Base-by-base conservation (phyloP, 2,888 invertebrate species). In the Brachyptera putata region DNA sequence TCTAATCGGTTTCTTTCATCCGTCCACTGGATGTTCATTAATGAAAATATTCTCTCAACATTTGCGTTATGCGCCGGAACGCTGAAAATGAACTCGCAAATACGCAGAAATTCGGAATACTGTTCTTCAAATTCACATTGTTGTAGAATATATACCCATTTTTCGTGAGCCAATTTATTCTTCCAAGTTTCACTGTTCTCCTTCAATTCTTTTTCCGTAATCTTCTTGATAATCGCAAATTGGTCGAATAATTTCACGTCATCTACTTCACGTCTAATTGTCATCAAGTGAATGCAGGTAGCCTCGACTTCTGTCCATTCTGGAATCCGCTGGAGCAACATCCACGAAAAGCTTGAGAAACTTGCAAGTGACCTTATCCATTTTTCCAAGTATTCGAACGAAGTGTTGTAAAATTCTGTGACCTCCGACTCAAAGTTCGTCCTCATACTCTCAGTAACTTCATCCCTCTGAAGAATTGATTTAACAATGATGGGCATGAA, bases 1-100 rank as follows among this genome's bases (percentile, higher is more conserved):
- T 11, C 11, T 13, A 49, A 11, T 11, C 49, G 14, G 16, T 30
- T 50, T 30, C 34, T 50, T 50, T 50, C 30, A 14, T 50, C 16
- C 4, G 26, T 30, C 50, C 50, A 50, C 30, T 30, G 30, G 21
- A 16, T 21, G 16, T 50, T 50, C 5, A 50, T 34, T n/a, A 50
- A 14, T 9, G 50, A 50, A 30, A 50, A 50, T 18, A 50, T 30
- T n/a, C 50, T n/a, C 30, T 50, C 50, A 30, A 50, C 30, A 18
- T 30, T 34, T 9, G 50, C 26, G 18, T 50, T 50, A 11, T 30
- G n/a, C n/a, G 30, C 50, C 13, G 50, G 50, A 14, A 50, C 9
- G 34, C 16, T 21, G 9, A 50, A n/a, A 18, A 7, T 16, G 21
- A 50, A 50, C 16, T 50, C 50, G 9, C 26, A 30, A 34, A 50